phyloP scores from a whole-genome alignment of 2,113 vertebrate species.

The Dipodomys stephensi region DNA sequence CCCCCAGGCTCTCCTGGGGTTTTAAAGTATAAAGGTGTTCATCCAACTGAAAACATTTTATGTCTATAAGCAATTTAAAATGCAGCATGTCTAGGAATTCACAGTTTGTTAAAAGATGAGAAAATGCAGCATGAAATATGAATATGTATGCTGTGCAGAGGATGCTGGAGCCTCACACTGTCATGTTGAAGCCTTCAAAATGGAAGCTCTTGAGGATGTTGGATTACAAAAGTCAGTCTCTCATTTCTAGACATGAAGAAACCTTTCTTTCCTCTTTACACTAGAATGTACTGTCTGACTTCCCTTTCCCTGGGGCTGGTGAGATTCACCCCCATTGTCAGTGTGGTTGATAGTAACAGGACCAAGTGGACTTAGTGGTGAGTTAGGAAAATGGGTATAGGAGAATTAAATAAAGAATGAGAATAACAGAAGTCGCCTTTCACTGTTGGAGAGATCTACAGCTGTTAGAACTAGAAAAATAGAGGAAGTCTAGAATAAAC shows the following conservation, averaged over 20 bases:
- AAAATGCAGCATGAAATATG: conserved; percentile 49
- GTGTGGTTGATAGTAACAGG: background rate
- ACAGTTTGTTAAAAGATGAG: conserved; percentile 48
- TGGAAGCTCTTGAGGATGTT: background rate
- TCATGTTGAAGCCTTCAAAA: background rate
- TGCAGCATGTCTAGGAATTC: conserved; percentile 65
- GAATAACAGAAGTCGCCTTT: background rate
- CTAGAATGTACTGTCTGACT: background rate
- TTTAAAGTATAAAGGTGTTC: conserved; percentile 67
- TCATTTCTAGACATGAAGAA: background rate
- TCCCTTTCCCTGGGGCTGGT: too few species aligned
- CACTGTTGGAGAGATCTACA: background rate
- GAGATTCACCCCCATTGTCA: too few species aligned
- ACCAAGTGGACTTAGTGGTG: background rate
- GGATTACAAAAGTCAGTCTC: conserved; percentile 47
- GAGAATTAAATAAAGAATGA: background rate
- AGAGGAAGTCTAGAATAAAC: background rate
- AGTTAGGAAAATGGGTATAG: background rate
- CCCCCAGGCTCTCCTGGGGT: background rate
- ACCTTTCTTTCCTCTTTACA: background rate
- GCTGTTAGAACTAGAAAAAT: background rate
- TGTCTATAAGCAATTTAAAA: conserved; percentile 64
- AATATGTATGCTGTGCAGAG: background rate
- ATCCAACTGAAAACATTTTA: conserved; percentile 30
- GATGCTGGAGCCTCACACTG: background rate